phyloP scores from a whole-genome alignment of 2,888 invertebrate species.

The Seladonia tumulorum region DNA sequence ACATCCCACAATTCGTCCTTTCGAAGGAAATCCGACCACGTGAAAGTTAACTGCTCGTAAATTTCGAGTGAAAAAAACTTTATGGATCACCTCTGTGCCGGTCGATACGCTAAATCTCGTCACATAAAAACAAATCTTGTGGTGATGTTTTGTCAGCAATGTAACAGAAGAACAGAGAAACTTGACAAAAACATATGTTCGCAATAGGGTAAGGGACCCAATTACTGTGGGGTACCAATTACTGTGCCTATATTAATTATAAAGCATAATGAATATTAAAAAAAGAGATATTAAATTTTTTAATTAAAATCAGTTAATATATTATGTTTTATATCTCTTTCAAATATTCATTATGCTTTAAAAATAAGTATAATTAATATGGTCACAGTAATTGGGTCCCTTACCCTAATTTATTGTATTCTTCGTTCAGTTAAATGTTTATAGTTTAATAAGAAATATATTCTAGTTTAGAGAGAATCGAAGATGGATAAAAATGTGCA shows the following conservation, averaged over 20 bases:
- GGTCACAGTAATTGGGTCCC: no score
- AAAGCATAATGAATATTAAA: no score
- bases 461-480: neutral
- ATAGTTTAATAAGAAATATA: no score
- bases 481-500: neutral
- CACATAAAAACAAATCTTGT: neutral
- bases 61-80: neutral
- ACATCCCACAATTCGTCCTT: conserved; percentile 26
- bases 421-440: neutral
- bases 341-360: no score
- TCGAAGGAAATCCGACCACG: neutral
- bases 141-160: neutral
- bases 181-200: neutral
- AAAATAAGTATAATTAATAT: no score
- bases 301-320: no score
- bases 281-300: no score
- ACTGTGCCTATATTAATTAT: no score
- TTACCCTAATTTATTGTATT: neutral
- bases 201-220: neutral
- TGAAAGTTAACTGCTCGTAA: neutral
- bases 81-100: neutral
- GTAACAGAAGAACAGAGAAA: neutral
- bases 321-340: no score
- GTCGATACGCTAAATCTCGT: neutral
- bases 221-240: no score